Evolutionary conservation across 2,888 invertebrate species (phyloP).

Genomic region (Chesias legatella): DNA sequence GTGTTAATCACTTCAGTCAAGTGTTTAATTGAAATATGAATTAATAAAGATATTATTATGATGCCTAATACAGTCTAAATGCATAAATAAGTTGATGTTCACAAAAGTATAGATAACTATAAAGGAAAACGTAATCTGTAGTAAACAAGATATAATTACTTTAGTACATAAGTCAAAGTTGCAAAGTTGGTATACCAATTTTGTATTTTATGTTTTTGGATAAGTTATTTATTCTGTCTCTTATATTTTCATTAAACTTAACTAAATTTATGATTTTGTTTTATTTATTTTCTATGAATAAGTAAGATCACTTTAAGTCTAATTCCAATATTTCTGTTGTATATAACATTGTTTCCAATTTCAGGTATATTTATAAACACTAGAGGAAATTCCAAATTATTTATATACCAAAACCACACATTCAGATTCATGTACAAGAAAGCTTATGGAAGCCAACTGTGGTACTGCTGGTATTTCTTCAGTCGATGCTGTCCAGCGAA

Average conservation of each 20-base stretch:
- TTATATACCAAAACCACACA: constrained; percentile 75
- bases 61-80: not conserved
- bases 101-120: too few relatives aligned
- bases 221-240: too few relatives aligned
- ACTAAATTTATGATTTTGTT: not conserved
- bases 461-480: constrained; percentile 78
- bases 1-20: too few relatives aligned
- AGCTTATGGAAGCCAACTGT: constrained; percentile 74
- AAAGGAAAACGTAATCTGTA: too few relatives aligned
- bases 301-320: not conserved
- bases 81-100: too few relatives aligned
- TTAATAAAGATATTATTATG: constrained; percentile 4
- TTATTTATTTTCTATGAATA: constrained; percentile 9
- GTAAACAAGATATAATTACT: too few relatives aligned
- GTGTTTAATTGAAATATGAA: too few relatives aligned
- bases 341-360: constrained; percentile 37
- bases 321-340: constrained; percentile 4
- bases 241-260: too few relatives aligned
- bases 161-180: too few relatives aligned
- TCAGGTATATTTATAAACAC: constrained; percentile 76
- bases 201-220: too few relatives aligned
- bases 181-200: too few relatives aligned
- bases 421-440: constrained; percentile 77
- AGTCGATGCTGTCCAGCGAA: constrained; percentile 74
- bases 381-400: constrained; percentile 72